Percentiles rank a stretch among this genome's conserved stretches.
phyloP scores from a whole-genome alignment of 1,140 invertebrate species.

The Ptiloglossa arizonensis region DNA sequence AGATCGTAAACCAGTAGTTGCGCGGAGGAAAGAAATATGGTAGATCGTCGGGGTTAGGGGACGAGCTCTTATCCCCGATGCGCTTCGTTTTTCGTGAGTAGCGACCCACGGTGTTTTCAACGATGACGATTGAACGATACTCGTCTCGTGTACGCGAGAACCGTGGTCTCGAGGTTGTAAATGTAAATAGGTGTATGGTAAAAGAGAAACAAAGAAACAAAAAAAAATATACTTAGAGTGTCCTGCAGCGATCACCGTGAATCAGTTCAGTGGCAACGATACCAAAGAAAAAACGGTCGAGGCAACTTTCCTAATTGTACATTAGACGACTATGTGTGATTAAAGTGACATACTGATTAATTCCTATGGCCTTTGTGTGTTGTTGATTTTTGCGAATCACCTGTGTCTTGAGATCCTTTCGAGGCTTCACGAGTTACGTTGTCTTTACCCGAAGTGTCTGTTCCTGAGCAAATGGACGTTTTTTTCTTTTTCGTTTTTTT shows the following conservation, averaged over 20 bases:
- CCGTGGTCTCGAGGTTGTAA: conserved; percentile 40
- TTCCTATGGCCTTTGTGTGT: background rate
- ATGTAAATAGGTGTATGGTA: conserved; percentile 50
- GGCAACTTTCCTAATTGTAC: conserved; percentile 54
- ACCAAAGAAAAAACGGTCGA: conserved; percentile 57
- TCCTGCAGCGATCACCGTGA: conserved; percentile 53
- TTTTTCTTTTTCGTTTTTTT: too few relatives aligned
- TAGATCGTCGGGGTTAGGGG: background rate
- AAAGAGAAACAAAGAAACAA: too few relatives aligned
- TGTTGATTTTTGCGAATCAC: background rate
- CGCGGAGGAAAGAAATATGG: background rate
- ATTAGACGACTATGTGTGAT: conserved; percentile 49
- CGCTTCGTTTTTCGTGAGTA: background rate
- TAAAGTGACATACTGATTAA: conserved; percentile 29
- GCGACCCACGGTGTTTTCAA: background rate
- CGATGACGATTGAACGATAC: conserved; percentile 20
- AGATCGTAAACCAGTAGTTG: conserved; percentile 9
- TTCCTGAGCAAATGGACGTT: too few relatives aligned
- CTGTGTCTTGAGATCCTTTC: background rate
- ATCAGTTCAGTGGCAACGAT: conserved; percentile 60
- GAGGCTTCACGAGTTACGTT: too few relatives aligned
- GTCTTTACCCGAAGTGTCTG: too few relatives aligned
- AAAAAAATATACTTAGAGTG: too few relatives aligned
- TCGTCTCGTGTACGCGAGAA: conserved; percentile 39
- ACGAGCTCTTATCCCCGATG: background rate